Evolutionary conservation across 2,113 vertebrate genomes (phyloP).

Genomic region (Datnioides undecimradiatus): DNA sequence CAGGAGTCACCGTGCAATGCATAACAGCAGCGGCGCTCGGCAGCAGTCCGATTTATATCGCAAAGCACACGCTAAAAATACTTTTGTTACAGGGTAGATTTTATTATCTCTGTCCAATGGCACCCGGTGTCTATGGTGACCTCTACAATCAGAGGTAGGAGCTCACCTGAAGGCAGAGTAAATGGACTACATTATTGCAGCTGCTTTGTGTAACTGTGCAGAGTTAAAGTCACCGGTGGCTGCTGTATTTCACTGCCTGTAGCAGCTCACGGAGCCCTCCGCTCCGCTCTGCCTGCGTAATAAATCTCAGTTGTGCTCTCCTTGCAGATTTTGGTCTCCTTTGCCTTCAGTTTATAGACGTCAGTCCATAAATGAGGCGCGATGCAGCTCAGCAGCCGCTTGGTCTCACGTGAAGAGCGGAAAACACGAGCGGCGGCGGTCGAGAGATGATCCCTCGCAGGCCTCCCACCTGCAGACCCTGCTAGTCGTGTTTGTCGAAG

Average conservation of each 20-base stretch:
- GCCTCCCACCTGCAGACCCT: background rate
- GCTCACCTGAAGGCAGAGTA: constrained; percentile 43
- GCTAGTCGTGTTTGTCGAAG: background rate
- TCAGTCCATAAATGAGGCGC: background rate
- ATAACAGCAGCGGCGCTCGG: background rate
- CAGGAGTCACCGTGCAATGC: background rate
- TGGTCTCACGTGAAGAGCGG: background rate
- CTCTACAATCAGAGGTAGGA: constrained; percentile 17
- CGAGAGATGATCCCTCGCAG: constrained; percentile 30
- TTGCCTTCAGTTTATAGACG: background rate
- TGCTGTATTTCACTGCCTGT: constrained; percentile 29
- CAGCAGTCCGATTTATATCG: constrained; percentile 13
- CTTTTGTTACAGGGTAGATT: constrained; percentile 20
- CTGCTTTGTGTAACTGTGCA: constrained; percentile 16
- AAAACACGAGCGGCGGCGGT: background rate
- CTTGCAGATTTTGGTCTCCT: background rate
- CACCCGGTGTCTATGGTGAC: background rate
- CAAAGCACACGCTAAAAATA: constrained; percentile 8
- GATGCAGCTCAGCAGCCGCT: background rate
- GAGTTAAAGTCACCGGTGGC: constrained; percentile 16
- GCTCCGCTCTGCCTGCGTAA: constrained; percentile 89
- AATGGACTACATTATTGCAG: constrained; percentile 43
- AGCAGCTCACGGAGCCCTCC: constrained; percentile 84
- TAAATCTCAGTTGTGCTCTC: background rate
- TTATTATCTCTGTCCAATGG: constrained; percentile 17